Percentiles rank a stretch among this genome's conserved stretches.
These are phyloP conservation scores for Cladorhizidae sp. DNA, from an alignment of 37 sponge, comb jelly and placozoan species.

Conservation along the genomic window DNA sequence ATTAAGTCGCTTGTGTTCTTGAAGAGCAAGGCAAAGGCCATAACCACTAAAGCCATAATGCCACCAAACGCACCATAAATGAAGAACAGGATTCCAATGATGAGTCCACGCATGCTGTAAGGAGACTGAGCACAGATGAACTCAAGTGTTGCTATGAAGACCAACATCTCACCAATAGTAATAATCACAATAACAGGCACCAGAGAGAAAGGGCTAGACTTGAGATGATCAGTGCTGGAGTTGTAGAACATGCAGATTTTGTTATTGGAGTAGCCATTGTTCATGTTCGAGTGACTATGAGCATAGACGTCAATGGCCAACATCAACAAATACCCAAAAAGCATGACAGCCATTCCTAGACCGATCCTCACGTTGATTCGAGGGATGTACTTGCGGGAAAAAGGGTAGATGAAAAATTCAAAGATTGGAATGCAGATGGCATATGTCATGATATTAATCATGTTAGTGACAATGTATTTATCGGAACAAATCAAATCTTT, in stretches of 20 bases:
- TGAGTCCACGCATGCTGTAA: slow-evolving; percentile 47
- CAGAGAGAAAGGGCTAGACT: neutral
- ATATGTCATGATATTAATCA: neutral
- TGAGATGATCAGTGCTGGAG: neutral
- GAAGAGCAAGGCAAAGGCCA: slow-evolving; percentile 5
- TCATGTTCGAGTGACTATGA: neutral
- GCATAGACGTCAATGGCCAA: neutral
- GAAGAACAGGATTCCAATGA: slow-evolving; percentile 49
- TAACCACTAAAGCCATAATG: slow-evolving; percentile 2
- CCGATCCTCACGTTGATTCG: slow-evolving; percentile 20
- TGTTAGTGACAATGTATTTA: neutral
- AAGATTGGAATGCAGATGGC: slow-evolving; percentile 28
- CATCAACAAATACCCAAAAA: neutral
- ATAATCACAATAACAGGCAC: neutral
- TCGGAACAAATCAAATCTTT: neutral
- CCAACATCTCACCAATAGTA: slow-evolving; percentile 28
- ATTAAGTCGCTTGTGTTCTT: neutral
- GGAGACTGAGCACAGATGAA: slow-evolving; percentile 67
- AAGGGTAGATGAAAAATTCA: slow-evolving; percentile 33
- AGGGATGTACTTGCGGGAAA: slow-evolving; percentile 18
- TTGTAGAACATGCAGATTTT: slow-evolving; percentile 19
- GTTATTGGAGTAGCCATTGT: neutral
- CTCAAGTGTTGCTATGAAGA: slow-evolving; percentile 24
- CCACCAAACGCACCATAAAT: slow-evolving; percentile 18
- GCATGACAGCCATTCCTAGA: slow-evolving; percentile 11